Evolutionary conservation across 2,797 vertebrate genomes (phyloP).

Genomic region (Peromyscus attwateri): DNA sequence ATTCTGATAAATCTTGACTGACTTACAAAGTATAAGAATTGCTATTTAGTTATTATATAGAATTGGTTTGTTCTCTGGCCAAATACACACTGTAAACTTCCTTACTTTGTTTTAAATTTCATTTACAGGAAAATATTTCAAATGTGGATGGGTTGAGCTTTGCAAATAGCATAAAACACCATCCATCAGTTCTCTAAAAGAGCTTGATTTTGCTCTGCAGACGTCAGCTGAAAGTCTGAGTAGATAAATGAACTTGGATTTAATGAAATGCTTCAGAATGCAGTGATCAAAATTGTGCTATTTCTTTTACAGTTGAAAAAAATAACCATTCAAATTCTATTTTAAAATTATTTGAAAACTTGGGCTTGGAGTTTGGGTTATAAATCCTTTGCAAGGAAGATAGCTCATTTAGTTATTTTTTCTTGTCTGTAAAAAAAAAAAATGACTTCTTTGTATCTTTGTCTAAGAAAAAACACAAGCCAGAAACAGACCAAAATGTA

Average conservation of each 20-base stretch:
- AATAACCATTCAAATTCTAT: slow-evolving; percentile 21
- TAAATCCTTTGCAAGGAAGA: slow-evolving; percentile 34
- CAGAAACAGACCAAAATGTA: slow-evolving; percentile 36
- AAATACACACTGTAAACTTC: slow-evolving; percentile 22
- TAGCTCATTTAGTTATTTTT: slow-evolving; percentile 59
- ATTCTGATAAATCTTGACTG: neutral
- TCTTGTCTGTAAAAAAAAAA: neutral
- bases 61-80: neutral
- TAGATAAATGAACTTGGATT: slow-evolving; percentile 65
- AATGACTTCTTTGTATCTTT: slow-evolving; percentile 57
- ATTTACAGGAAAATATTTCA: slow-evolving; percentile 58
- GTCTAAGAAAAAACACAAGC: slow-evolving; percentile 35
- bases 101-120: slow-evolving; percentile 34
- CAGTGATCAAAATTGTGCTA: slow-evolving; percentile 22
- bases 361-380: neutral
- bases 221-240: slow-evolving; percentile 65
- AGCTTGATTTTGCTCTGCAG: slow-evolving; percentile 74
- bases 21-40: slow-evolving; percentile 1
- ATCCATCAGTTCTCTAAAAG: slow-evolving; percentile 58
- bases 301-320: slow-evolving; percentile 44
- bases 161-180: slow-evolving; percentile 40
- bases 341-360: slow-evolving; percentile 67
- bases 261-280: slow-evolving; percentile 62
- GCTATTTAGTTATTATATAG: neutral
- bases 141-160: slow-evolving; percentile 42